A percentile compares a stretch with the other conserved stretches of the same genome.
These are phyloP conservation scores for Hirtodrosophila cameraria DNA, from an alignment of 2,888 invertebrate species.

Conservation along the genomic window DNA sequence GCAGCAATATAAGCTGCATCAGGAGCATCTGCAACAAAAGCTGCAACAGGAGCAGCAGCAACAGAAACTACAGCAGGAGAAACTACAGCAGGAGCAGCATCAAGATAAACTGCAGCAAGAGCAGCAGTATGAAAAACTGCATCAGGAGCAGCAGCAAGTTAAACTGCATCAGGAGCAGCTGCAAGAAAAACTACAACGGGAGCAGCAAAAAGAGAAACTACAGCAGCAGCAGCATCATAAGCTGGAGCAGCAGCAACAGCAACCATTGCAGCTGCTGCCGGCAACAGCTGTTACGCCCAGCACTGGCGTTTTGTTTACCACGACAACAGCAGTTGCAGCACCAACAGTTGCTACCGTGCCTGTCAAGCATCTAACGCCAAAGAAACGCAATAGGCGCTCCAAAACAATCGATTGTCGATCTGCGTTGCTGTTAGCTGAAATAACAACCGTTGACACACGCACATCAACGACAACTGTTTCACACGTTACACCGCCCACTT, in stretches of 20 bases:
- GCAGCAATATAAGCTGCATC: not conserved
- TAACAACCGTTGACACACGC: not conserved
- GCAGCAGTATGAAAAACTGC: slow-evolving; percentile 12
- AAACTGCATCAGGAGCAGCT: not conserved
- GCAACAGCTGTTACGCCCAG: not conserved
- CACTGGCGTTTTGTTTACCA: slow-evolving; percentile 1
- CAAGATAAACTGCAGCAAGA: slow-evolving; percentile 9
- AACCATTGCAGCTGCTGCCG: slow-evolving; percentile 15
- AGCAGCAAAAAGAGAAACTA: not conserved
- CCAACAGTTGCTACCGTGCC: slow-evolving; percentile 22
- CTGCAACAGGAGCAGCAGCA: not conserved
- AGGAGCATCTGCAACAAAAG: not conserved
- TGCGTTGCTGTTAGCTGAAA: slow-evolving; percentile 33
- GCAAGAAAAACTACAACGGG: not conserved
- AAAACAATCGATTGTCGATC: slow-evolving; percentile 78
- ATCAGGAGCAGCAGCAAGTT: slow-evolving; percentile 8
- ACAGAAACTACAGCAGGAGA: not conserved
- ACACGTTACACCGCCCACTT: not conserved
- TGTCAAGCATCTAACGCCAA: slow-evolving; percentile 52
- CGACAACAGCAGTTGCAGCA: slow-evolving; percentile 1
- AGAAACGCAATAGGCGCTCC: slow-evolving; percentile 76
- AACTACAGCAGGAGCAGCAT: not conserved
- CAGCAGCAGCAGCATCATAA: not conserved
- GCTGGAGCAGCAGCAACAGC: not conserved
- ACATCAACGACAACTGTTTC: not conserved